Evolutionary conservation across 2,888 invertebrate species (phyloP).

Genomic region (Rhopalosiphum nymphaeae): DNA sequence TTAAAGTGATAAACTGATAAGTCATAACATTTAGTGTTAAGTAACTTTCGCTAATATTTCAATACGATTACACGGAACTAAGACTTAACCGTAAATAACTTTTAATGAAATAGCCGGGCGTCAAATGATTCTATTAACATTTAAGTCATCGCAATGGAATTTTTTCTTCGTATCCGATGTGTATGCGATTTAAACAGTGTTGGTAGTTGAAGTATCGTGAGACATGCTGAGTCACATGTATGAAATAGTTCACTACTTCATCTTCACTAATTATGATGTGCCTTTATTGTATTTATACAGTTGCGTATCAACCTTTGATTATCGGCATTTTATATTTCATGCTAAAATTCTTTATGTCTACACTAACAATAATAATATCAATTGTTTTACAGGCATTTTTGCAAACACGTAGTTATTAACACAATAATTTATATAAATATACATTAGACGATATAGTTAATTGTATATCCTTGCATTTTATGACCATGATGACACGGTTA

Average conservation of each 20-base stretch:
- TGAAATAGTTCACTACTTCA: not conserved
- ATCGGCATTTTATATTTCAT: not conserved
- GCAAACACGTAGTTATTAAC: not conserved
- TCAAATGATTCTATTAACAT: not conserved
- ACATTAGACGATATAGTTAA: not conserved
- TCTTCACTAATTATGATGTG: too few relatives aligned
- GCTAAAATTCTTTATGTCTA: not conserved
- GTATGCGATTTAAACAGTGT: not conserved
- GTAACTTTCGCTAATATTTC: conserved; percentile 18
- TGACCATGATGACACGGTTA: conserved; percentile 14
- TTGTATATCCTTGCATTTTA: not conserved
- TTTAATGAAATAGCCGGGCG: not conserved
- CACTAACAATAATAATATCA: not conserved
- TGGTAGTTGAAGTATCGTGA: not conserved
- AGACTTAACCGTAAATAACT: not conserved
- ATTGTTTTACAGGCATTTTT: not conserved
- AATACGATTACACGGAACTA: not conserved
- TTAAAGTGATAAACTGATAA: not conserved
- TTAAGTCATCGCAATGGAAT: conserved; percentile 39
- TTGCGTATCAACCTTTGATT: not conserved
- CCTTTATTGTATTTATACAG: not conserved
- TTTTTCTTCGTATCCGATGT: not conserved
- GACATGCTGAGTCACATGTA: not conserved
- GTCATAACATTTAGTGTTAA: not conserved
- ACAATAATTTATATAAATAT: not conserved